Evolutionary conservation across 37 sponge, comb jelly and placozoan species (phyloP).

Genomic region (Cladorhizidae sp.): DNA sequence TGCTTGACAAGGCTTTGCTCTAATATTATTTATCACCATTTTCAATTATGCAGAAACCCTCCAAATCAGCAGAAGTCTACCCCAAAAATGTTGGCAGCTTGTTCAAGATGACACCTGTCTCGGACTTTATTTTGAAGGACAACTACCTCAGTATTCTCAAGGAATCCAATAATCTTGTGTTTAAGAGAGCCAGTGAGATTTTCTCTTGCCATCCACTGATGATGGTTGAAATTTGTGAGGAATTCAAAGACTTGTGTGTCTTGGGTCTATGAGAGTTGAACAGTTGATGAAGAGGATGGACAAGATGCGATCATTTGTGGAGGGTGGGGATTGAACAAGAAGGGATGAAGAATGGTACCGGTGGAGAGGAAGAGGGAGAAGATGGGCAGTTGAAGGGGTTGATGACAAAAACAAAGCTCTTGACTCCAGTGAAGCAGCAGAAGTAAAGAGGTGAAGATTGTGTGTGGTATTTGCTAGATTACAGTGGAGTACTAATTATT

Average conservation of each 20-base stretch:
- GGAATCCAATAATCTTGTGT: slow-evolving; percentile 43
- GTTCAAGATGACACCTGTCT: slow-evolving; percentile 50
- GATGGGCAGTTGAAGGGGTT: slow-evolving; percentile 24
- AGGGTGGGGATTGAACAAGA: slow-evolving; percentile 59
- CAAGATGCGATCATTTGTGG: slow-evolving; percentile 82
- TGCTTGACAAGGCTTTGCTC: too few relatives aligned
- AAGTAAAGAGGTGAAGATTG: slow-evolving; percentile 46
- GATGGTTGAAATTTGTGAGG: slow-evolving; percentile 72
- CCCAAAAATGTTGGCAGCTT: slow-evolving; percentile 47
- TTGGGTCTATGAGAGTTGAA: slow-evolving; percentile 88
- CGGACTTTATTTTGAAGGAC: slow-evolving; percentile 63
- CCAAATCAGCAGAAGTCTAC: slow-evolving; percentile 74
- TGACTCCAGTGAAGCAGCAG: slow-evolving; percentile 49
- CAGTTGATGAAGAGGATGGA: slow-evolving; percentile 75
- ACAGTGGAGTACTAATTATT: too few relatives aligned
- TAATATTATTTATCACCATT: too few relatives aligned
- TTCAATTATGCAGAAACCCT: slow-evolving; percentile 13
- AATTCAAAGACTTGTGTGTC: slow-evolving; percentile 75
- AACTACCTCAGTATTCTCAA: slow-evolving; percentile 62
- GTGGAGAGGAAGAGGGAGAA: slow-evolving; percentile 16
- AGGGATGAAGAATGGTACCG: neutral
- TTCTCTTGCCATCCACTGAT: slow-evolving; percentile 80
- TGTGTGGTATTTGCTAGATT: too few relatives aligned
- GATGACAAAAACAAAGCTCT: slow-evolving; percentile 46
- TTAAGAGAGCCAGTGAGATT: slow-evolving; percentile 56